Conservation (phyloP, 2,888 invertebrate genomes). For the Apoda limacodes region DNA sequence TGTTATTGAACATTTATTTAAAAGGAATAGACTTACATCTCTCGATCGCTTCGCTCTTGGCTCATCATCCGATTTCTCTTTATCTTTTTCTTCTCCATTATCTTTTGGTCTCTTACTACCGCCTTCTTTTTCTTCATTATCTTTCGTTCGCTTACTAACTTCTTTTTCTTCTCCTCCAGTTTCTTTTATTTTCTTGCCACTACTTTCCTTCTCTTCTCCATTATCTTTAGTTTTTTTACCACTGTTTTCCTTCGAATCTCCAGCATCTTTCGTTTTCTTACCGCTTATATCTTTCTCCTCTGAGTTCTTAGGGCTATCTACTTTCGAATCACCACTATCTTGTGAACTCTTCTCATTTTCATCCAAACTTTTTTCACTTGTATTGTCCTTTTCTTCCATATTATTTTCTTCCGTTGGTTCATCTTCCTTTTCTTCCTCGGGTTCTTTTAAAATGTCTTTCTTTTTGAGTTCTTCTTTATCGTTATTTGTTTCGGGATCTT, state of each 20-base stretch:
- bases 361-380: neutral
- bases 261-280: neutral
- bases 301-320: conserved; percentile 6
- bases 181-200: neutral
- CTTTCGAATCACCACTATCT: conserved; percentile 2
- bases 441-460: neutral
- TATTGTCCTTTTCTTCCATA: neutral
- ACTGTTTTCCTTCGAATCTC: conserved; percentile 11
- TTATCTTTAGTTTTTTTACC: conserved; percentile 13
- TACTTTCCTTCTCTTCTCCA: conserved; percentile 7
- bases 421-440: neutral
- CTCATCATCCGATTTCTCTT: conserved; percentile 36
- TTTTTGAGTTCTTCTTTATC: neutral
- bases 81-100: conserved; percentile 21
- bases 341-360: neutral
- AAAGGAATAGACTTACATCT: conserved; percentile 37
- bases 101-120: conserved; percentile 12
- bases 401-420: neutral
- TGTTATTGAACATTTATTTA: too few relatives aligned
- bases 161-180: conserved; percentile 7
- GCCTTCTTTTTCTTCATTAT: conserved; percentile 15
- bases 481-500: too few relatives aligned
- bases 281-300: neutral
- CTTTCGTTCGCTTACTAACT: conserved; percentile 8
- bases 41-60: conserved; percentile 55